Percentiles rank a stretch among this genome's conserved stretches.
Conservation (phyloP, 2,888 invertebrate species). For the Copidosoma aretas region DNA sequence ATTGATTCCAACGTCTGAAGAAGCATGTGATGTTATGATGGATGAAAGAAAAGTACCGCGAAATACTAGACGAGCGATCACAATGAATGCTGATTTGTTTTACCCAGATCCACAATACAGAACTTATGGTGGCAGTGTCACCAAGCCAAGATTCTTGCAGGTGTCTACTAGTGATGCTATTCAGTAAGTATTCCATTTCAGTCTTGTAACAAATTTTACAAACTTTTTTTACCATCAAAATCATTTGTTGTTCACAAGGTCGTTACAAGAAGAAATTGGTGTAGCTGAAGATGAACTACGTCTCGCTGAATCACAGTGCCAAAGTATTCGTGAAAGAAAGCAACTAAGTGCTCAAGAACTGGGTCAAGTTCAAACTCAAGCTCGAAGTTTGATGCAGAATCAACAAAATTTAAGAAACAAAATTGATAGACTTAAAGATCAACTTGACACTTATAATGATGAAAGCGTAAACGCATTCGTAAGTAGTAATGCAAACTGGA, state of each 20-base stretch:
- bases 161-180: constrained; percentile 72
- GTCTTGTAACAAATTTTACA: constrained; percentile 3
- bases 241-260: constrained; percentile 10
- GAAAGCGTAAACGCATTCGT: constrained; percentile 49
- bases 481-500: constrained; percentile 42
- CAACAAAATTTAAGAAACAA: constrained; percentile 44
- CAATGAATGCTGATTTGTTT: constrained; percentile 72
- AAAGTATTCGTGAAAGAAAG: constrained; percentile 43
- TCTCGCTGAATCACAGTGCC: constrained; percentile 32
- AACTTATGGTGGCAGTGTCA: constrained; percentile 69
- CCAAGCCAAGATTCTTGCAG: constrained; percentile 68
- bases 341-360: constrained; percentile 44
- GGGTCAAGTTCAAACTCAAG: constrained; percentile 39
- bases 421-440: constrained; percentile 51
- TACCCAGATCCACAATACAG: constrained; percentile 80
- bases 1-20: constrained; percentile 73
- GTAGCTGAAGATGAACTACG: constrained; percentile 42
- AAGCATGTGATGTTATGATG: constrained; percentile 76
- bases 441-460: constrained; percentile 44
- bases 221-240: constrained; percentile 8
- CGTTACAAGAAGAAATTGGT: constrained; percentile 50
- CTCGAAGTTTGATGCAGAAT: constrained; percentile 41
- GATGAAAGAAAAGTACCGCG: constrained; percentile 70
- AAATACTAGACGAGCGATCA: constrained; percentile 73
- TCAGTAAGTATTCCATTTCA: constrained; percentile 59